Conservation (phyloP, 2,888 invertebrate species). For the Scrobipalpa atriplicella region DNA sequence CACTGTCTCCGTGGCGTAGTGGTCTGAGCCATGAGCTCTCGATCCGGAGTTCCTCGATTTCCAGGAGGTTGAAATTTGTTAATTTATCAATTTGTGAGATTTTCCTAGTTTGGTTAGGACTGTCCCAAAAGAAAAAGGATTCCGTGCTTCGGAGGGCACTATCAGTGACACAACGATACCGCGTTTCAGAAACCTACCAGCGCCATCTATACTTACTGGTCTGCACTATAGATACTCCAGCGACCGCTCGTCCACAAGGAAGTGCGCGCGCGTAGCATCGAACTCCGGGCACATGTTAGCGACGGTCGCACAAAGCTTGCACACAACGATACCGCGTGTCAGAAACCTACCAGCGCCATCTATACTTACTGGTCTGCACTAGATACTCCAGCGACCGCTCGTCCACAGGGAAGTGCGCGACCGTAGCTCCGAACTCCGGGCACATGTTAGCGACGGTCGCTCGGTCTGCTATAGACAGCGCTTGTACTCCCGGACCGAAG, state of each 20-base stretch:
- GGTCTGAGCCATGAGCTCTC: no score
- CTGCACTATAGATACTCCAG: conserved; percentile 92
- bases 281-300: conserved; percentile 99
- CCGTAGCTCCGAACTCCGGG: conserved; percentile 97
- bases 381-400: conserved; percentile 91
- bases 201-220: conserved; percentile 58
- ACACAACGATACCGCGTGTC: not conserved
- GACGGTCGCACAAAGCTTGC: not conserved
- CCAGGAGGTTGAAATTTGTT: no score
- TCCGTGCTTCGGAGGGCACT: not conserved
- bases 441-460: conserved; percentile 99
- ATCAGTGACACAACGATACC: not conserved
- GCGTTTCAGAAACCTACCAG: not conserved
- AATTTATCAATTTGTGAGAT: no score
- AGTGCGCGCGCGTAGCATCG: conserved; percentile 97
- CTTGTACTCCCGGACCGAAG: conserved; percentile 96
- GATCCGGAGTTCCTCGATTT: no score
- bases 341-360: conserved; percentile 11
- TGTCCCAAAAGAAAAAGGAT: no score
- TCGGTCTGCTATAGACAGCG: conserved; percentile 96
- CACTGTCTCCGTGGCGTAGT: no score
- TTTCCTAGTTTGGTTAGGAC: no score
- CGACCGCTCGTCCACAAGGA: conserved; percentile 93
- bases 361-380: conserved; percentile 81
- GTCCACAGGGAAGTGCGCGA: conserved; percentile 97